Conservation (phyloP, 2,113 vertebrate species). For the Calidris pygmaea region DNA sequence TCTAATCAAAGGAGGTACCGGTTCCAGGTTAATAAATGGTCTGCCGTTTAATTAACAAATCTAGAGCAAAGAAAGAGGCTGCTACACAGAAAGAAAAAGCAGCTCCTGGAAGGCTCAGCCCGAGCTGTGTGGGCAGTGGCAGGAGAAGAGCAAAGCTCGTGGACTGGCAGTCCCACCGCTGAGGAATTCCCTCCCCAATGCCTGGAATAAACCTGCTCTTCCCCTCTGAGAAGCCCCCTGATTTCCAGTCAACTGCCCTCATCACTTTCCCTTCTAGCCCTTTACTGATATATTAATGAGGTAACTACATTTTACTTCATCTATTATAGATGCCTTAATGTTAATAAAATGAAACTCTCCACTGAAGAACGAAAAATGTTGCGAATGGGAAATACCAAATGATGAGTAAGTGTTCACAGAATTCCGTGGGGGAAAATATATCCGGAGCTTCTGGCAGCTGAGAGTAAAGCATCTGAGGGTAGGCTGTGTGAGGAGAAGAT, state of each 20-base stretch:
- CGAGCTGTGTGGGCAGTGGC: not conserved
- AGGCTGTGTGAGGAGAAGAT: not conserved
- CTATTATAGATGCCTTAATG: not conserved
- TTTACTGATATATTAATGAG: not conserved
- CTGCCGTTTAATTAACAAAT: not conserved
- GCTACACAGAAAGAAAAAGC: not conserved
- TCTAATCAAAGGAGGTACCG: not conserved
- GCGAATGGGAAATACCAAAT: not conserved
- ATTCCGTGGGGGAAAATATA: not conserved
- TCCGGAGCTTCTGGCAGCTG: slow-evolving; percentile 13
- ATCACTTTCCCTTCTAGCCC: not conserved
- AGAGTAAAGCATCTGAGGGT: not conserved
- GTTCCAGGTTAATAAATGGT: not conserved
- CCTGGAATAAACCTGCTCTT: not conserved
- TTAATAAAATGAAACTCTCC: not conserved
- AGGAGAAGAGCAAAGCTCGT: not conserved
- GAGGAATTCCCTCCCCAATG: not conserved
- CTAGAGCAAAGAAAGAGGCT: not conserved
- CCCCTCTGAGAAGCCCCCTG: not conserved
- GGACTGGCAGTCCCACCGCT: not conserved
- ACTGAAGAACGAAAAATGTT: not conserved
- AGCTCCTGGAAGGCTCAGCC: not conserved
- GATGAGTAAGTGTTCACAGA: not conserved
- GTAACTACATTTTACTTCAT: not conserved
- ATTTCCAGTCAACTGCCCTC: not conserved